Evolutionary conservation across 2,888 invertebrate species (phyloP), one percentile per base, ranked within the genome.

Genomic region (Linnaemya tessellans): DNA sequence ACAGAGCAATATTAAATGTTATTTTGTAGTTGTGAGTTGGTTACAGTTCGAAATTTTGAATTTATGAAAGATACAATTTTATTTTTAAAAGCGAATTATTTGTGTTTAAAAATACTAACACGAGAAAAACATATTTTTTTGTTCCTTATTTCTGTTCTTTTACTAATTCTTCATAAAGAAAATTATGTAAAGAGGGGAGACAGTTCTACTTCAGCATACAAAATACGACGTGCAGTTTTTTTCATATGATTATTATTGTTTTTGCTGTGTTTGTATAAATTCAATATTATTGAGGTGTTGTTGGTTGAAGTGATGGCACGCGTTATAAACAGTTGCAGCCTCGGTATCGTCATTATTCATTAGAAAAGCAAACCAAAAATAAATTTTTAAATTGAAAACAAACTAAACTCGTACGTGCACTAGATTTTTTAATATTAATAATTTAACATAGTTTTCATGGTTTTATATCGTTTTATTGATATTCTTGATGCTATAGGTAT

Each of bases 271-370:
- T 77, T 84, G 22, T 75, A 71, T 67, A 80, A 71, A 85, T 79
- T 85, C 82, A 82, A 85, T 85, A 85, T 85, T 85, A 85, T 82
- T 82, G 79, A 85, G 85, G 82, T 85, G 82, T 84, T 81, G 85
- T 79, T 85, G 81, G 74, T 71, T 82, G 85, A 85, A 82, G 85
- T 82, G 85, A 85, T 85, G 85, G 85, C 85, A 85, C 85, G 85
- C 85, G 85, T 78, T 82, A 80, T 67, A 82, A 82, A 67, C 82
- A 82, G 82, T 82, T 82, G 82, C 85, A 82, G 78, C 65, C 51
- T 71, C 82, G 71, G 79, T 79, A 82, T 82, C 77, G 75, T 54
- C 46, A 79, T 80, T 78, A 74, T 74, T 78, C 56, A 81, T 78
- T 71, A 71, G 56, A 75, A 75, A 78, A 38, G 22, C 70, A 79